A percentile compares a stretch with the other conserved stretches of the same genome.
These are phyloP conservation scores for Cisticola juncidis DNA, from an alignment of 2,113 vertebrate genomes.

Conservation along the genomic window DNA sequence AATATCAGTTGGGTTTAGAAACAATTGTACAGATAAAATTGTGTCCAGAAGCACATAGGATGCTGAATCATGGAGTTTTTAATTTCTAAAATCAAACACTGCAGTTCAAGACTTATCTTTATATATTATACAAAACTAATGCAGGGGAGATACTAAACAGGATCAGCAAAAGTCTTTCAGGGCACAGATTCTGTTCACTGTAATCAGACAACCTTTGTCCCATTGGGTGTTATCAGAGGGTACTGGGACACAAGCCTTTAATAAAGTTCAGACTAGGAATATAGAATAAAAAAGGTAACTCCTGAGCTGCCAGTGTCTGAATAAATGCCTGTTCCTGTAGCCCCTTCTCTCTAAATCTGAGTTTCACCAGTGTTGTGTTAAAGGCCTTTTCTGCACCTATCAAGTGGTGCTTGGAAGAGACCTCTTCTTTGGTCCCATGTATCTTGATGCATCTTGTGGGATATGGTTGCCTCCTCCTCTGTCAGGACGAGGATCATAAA, in stretches of 20 bases:
- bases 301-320: not conserved
- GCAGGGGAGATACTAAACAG: not conserved
- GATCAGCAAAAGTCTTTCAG: not conserved
- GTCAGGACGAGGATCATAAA: not conserved
- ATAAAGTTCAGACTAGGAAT: not conserved
- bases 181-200: not conserved
- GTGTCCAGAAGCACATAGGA: not conserved
- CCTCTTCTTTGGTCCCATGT: not conserved
- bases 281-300: not conserved
- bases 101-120: not conserved
- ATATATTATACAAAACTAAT: not conserved
- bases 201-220: not conserved
- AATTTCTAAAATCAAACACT: not conserved
- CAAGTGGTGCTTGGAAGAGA: not conserved
- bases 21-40: not conserved
- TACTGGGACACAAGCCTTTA: not conserved
- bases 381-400: not conserved
- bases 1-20: not conserved
- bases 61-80: not conserved
- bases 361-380: not conserved
- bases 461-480: not conserved
- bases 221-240: not conserved
- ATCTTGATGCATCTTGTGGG: not conserved
- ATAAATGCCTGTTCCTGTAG: not conserved
- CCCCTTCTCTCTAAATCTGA: not conserved